Evolutionary conservation across 2,797 vertebrate species (phyloP), one percentile per base, ranked within the genome.

Genomic region (Schizopygopsis malacanthus): DNA sequence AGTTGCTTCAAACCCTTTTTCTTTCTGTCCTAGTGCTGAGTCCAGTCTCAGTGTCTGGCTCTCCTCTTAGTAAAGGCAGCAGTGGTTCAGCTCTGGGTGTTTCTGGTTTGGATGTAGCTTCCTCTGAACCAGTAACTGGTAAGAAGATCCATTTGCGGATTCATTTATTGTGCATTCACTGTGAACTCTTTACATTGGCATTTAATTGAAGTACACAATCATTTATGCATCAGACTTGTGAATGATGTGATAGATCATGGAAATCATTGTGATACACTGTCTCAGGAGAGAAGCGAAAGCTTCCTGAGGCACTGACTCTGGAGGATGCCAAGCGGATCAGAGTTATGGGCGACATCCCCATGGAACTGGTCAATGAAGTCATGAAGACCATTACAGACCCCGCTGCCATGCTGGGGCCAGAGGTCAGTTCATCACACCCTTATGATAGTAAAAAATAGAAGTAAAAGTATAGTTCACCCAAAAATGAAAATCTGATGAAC

Each of bases 311-410:
- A 45, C 89, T 99, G 93, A 99, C 98, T 0, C 92, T 99, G 88
- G 98, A 99, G 89, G 98, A 99, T 13, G 98, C 98, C 84, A 99
- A 99, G 89, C 93, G 98, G 87, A 98, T 99, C 86, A 96, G 98
- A 0, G 98, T 99, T 86, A 98, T 99, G 97, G 98, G 98, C 0
- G 98, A 99, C 90, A 99, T 99, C 88, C 98, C 98, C 18, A 99
- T 99, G 98, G 98, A 99, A 93, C 94, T 99, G 90, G 98, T 99
- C 87, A 99, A 99, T 0, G 98, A 99, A 92, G 98, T 99, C 87
- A 99, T 99, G 98, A 96, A 98, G 94, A 99, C 98, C 2, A 99
- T 99, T 93, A 99, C 98, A 0, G 98, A 99, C 93, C 98, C 98
- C 0, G 98, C 98, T 0, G 98, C 98, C 82, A 99, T 99, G 98